Percentiles rank a stretch among this genome's conserved stretches.
Conservation (phyloP, 23 tunicate species). For the Oikopleura albicans region DNA sequence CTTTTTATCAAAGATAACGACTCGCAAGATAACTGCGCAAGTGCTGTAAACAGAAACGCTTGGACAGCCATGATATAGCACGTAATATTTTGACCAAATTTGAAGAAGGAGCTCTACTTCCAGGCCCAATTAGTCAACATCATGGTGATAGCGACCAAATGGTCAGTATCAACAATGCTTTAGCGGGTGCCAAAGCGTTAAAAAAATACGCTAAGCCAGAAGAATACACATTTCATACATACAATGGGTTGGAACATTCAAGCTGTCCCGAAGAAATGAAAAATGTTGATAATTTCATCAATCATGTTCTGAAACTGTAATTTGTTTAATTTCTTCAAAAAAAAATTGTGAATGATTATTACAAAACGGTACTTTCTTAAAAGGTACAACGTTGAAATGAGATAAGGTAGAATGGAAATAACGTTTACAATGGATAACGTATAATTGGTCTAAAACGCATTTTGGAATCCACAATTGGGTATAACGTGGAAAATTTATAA, state of each 20-base stretch:
- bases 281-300: not conserved
- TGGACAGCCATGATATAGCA: too few species aligned
- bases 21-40: not conserved
- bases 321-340: too few species aligned
- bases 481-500: too few species aligned
- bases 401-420: too few species aligned
- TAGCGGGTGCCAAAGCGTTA: not conserved
- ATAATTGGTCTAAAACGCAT: too few species aligned
- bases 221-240: not conserved
- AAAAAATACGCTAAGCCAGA: not conserved
- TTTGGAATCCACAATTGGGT: too few species aligned
- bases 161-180: not conserved
- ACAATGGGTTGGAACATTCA: not conserved
- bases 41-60: not conserved
- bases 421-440: too few species aligned
- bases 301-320: not conserved
- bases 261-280: not conserved
- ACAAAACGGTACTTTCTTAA: too few species aligned
- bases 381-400: too few species aligned
- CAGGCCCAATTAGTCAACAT: not conserved
- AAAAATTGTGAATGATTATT: too few species aligned
- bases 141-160: not conserved
- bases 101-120: too few species aligned
- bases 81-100: too few species aligned
- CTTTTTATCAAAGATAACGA: not conserved